Evolutionary conservation across 2,797 vertebrate genomes (phyloP).

Genomic region (Acanthopagrus latus): DNA sequence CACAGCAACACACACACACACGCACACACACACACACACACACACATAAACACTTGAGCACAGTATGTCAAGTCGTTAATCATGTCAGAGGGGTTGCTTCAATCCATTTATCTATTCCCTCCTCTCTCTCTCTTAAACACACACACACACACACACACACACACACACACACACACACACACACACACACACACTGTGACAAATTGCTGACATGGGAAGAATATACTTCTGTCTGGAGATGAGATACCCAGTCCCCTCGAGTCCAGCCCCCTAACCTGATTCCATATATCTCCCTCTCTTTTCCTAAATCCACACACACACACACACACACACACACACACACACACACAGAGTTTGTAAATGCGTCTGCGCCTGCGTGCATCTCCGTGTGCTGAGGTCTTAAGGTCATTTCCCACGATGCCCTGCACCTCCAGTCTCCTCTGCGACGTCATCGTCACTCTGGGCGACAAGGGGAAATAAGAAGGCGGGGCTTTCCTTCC

Average conservation of each 20-base stretch:
- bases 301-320: slow-evolving; percentile 2
- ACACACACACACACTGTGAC: slow-evolving; percentile 26
- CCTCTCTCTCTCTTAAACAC: background rate
- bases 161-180: slow-evolving; percentile 16
- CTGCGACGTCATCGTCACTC: slow-evolving; percentile 70
- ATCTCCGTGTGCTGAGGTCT: slow-evolving; percentile 34
- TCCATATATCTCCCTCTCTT: slow-evolving; percentile 27
- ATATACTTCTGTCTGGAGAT: slow-evolving; percentile 50
- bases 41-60: slow-evolving; percentile 13
- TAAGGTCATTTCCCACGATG: slow-evolving; percentile 79
- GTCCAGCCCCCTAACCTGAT: slow-evolving; percentile 39
- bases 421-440: slow-evolving; percentile 50
- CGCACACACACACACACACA: slow-evolving; percentile 8
- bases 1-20: slow-evolving; percentile 14
- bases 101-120: slow-evolving; percentile 37
- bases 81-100: slow-evolving; percentile 51
- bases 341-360: background rate
- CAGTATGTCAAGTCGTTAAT: slow-evolving; percentile 47
- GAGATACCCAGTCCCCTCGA: slow-evolving; percentile 40
- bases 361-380: background rate
- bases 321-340: background rate
- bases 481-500: slow-evolving; percentile 83
- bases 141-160: slow-evolving; percentile 1
- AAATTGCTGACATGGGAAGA: slow-evolving; percentile 59
- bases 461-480: slow-evolving; percentile 67